Evolutionary conservation across 2,797 vertebrate genomes (phyloP), one percentile per base, ranked within the genome.

Genomic region (Siniperca scherzeri): DNA sequence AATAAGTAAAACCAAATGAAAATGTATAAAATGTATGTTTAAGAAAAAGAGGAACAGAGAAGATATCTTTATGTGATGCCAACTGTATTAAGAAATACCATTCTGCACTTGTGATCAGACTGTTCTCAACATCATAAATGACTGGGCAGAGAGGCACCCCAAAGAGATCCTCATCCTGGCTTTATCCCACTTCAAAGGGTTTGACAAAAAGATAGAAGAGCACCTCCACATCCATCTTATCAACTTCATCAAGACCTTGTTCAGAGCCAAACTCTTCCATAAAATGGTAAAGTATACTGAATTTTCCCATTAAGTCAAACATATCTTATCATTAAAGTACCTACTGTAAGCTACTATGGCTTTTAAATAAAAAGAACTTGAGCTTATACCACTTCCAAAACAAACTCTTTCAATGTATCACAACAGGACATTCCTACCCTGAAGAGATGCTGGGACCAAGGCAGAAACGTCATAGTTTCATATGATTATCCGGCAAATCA

Each of bases 111-210:
- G 19, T 84, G 38, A 36, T 80, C 88, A 94, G 92, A 90, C 85
- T 59, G 22, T 81, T 70, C 86, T 94, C 52, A 44, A 1, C 56
- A 42, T 7, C 27, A 81, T 93, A 27, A 75, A 88, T 6, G 76
- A 61, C 6, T 94, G 92, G 93, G 83, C 91, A 21, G 69, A 27
- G 74, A 22, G 0, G 1, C 90, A 94, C 33, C 89, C 87, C 8
- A 90, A 78, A 59, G 92, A 94, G 74, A 68, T 94, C 80, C 12
- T 94, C 55, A 90, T 93, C 80, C 78, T 94, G 72, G 77, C 88
- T 42, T 83, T 93, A 2, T 93, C 91, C 61, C 50, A 91, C 76
- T 94, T 94, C 33, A 84, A 79, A 69, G 89, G 81, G 5, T 91
- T 92, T 16, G 57, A 87, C 62, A 48, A 78, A n/a, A 55, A 44